Conservation (phyloP, 2,113 vertebrate genomes). For the Todiramphus chloris region DNA sequence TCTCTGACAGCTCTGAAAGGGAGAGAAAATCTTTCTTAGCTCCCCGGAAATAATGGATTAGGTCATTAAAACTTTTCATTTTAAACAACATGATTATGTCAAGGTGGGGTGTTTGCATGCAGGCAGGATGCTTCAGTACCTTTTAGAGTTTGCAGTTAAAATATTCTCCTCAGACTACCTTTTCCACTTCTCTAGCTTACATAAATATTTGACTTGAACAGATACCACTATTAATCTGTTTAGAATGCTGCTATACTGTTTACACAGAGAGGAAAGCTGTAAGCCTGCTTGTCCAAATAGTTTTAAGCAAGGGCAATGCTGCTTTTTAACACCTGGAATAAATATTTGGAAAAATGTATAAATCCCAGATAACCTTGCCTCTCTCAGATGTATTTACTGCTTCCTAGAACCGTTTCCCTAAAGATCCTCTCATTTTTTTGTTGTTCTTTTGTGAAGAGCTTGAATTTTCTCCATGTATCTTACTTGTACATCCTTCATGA, state of each 20-base stretch:
- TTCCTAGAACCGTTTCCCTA: slow-evolving; percentile 78
- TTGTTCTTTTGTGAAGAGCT: not conserved
- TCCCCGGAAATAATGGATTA: slow-evolving; percentile 66
- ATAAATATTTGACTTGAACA: slow-evolving; percentile 93
- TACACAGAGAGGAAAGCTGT: slow-evolving; percentile 84
- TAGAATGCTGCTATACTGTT: slow-evolving; percentile 83
- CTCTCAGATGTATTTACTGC: slow-evolving; percentile 76
- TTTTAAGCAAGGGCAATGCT: slow-evolving; percentile 77
- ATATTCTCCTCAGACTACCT: slow-evolving; percentile 73
- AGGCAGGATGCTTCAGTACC: slow-evolving; percentile 57
- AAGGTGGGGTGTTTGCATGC: slow-evolving; percentile 53
- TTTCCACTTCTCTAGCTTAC: slow-evolving; percentile 69
- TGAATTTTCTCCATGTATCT: not conserved
- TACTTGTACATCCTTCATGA: not conserved
- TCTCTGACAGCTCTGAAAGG: not conserved
- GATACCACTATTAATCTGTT: slow-evolving; percentile 91
- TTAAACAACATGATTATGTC: slow-evolving; percentile 58
- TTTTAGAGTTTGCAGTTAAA: slow-evolving; percentile 71
- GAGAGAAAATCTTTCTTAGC: not conserved
- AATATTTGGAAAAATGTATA: slow-evolving; percentile 92
- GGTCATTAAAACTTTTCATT: slow-evolving; percentile 32
- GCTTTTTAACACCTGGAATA: slow-evolving; percentile 88
- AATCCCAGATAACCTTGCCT: slow-evolving; percentile 83
- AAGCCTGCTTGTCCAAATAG: slow-evolving; percentile 77
- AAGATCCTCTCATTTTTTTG: not conserved